Evolutionary conservation across 2,888 invertebrate species (phyloP), one percentile per base, ranked within the genome.

Genomic region (Cylindroiulus punctatus): DNA sequence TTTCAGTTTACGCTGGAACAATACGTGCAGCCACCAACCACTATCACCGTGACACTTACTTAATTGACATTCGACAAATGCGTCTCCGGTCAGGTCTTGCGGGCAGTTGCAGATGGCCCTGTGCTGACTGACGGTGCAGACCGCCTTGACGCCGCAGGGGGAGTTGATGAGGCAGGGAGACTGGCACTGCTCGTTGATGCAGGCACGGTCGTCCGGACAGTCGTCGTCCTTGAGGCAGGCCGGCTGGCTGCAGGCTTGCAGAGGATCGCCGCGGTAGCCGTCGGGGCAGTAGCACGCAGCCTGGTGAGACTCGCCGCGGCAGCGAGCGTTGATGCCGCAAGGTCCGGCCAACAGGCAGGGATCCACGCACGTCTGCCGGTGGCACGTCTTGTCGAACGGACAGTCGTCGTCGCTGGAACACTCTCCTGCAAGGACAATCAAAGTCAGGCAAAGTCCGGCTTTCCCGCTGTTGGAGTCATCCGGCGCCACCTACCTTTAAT

Each of bases 141-240:
- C 92, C n/a, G 93, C 93, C 87, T 92, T 92, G 1, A 92, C 89
- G 0, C 93, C 94, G 88, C 94, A 94, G 8, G 93, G 92, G 40
- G 57, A 81, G n/a, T 95, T 94, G 40, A 93, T 92, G 0, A 94
- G 91, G 89, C 96, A 96, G 7, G 93, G 95, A 91, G 96, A 95
- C 88, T 93, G 92, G 90, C 96, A 97, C 90, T 96, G 95, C 88
- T 95, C 94, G 89, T 96, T 96, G 89, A 94, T 94, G 90, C 97
- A 97, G 89, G 95, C 94, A 90, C 95, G 94, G 90, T 97, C 96
- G 84, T 93, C 92, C 14, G 97, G 96, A 90, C 97, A 97, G 90
- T 97, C 97, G 88, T 95, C 95, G 90, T 96, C 96, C 81, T 95
- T 94, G 89, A 94, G 93, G 90, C 97, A 97, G 81, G 97, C 97